Percentiles rank a stretch among this genome's conserved stretches.
Evolutionary conservation across 2,888 invertebrate species (phyloP).

Genomic region (Trissonchulus latispiculum): DNA sequence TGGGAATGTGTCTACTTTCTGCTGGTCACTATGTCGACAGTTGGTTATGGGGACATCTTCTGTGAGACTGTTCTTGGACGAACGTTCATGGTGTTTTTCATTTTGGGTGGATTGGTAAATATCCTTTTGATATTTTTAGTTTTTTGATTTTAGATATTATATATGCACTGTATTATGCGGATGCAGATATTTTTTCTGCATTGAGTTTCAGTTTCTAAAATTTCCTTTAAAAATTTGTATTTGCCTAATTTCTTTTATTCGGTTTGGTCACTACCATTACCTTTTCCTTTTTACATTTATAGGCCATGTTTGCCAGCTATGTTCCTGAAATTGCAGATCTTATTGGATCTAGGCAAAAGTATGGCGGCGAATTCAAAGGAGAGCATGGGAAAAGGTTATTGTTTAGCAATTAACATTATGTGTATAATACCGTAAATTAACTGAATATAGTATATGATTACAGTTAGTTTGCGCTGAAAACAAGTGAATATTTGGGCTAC

Average conservation of each 20-base stretch:
- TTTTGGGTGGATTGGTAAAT: slow-evolving; percentile 99
- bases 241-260: neutral
- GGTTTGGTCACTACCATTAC: too few species aligned
- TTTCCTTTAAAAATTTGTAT: neutral
- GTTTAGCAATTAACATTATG: too few species aligned
- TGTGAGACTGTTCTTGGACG: slow-evolving; percentile 95
- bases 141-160: neutral
- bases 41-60: slow-evolving; percentile 91
- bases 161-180: neutral
- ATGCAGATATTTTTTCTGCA: neutral
- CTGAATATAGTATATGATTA: too few species aligned
- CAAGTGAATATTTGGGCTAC: too few species aligned
- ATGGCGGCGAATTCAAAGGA: slow-evolving; percentile 98
- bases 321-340: slow-evolving; percentile 99
- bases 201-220: neutral
- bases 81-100: slow-evolving; percentile 99
- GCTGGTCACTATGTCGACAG: slow-evolving; percentile 99
- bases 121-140: slow-evolving; percentile 80
- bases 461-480: too few species aligned
- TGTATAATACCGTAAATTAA: too few species aligned
- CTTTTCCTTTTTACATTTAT: slow-evolving; percentile 37
- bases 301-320: slow-evolving; percentile 99
- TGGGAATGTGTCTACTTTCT: slow-evolving; percentile 99
- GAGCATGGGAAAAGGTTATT: slow-evolving; percentile 99
- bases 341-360: slow-evolving; percentile 98